Evolutionary conservation across 2,888 invertebrate genomes (phyloP), one percentile per base, ranked within the genome.

Genomic region (Orthonevra nobilis): DNA sequence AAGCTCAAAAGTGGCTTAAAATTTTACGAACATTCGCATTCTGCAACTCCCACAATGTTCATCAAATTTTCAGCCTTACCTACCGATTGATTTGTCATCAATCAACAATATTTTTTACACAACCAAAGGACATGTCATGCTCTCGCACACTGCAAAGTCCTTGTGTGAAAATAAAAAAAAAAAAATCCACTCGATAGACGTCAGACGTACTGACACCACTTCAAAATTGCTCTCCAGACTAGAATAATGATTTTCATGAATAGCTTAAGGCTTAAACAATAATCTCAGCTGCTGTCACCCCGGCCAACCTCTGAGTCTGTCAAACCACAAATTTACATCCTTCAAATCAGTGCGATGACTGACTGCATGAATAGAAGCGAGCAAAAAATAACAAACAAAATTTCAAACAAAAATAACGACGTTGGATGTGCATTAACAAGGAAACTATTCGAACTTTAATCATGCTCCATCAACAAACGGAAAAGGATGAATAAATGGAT

Each of bases 211-310:
- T 77, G 77, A 66, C 81, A 83, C 82, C 83, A 82, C 81, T 83
- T 83, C 82, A 83, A 83, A 84, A 84, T 84, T 85, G 85, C 84
- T 84, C 83, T 84, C 84, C 72, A 85, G 84, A 85, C 85, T 85
- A 84, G 85, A 85, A 85, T 84, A 84, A 84, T 84, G 84, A 83
- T 84, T 84, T 84, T 83, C 61, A 73, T 73, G 73, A 79, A 73
- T 73, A 61, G 66, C 79, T 73, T 19, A 73, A 60, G 73, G 73
- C 73, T 79, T 68, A 66, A 79, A 73, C 73, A 79, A 73, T 79
- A 72, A 66, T 60, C 66, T 52, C 64, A 14, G 10, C 19, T 26
- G 19, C 19, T 14, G 34, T 44, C 19, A 34, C 12, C 6, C 34
- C 23, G 3, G 17, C 20, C 26, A 32, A 17, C 36, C 40, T 30